Conservation (phyloP, 1,140 invertebrate genomes). For the Anthonomus grandis region DNA sequence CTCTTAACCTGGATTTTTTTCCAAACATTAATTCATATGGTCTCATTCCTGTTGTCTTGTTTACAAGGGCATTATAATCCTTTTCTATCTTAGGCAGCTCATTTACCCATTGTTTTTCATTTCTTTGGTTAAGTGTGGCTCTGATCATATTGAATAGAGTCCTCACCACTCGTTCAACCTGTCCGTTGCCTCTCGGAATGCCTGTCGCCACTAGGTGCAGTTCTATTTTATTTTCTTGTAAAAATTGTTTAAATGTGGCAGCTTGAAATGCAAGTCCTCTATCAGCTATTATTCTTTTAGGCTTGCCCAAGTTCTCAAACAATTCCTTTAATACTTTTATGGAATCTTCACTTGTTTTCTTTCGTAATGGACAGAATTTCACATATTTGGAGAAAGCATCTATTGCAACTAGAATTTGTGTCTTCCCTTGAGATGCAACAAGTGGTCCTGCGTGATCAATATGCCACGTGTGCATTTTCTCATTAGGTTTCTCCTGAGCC, state of each 20-base stretch:
- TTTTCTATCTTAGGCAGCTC: background rate
- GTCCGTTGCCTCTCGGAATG: constrained; percentile 18
- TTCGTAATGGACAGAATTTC: background rate
- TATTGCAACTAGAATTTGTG: constrained; percentile 11
- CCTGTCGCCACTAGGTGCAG: constrained; percentile 27
- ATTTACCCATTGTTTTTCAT: background rate
- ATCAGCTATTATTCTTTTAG: constrained; percentile 11
- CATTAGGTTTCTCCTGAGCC: background rate
- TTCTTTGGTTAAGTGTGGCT: constrained; percentile 1
- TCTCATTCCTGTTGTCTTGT: background rate
- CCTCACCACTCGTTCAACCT: constrained; percentile 27
- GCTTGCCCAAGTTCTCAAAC: constrained; percentile 10
- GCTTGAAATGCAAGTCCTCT: constrained; percentile 12
- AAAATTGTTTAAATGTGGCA: constrained; percentile 7
- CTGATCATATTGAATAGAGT: constrained; percentile 23
- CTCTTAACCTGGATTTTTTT: background rate
- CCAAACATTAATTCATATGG: constrained; percentile 1
- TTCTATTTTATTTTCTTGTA: constrained; percentile 8
- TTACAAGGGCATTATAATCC: background rate
- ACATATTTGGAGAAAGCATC: constrained; percentile 5
- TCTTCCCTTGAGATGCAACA: constrained; percentile 14
- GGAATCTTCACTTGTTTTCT: constrained; percentile 15
- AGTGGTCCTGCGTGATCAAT: constrained; percentile 18
- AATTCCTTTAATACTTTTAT: constrained; percentile 9
- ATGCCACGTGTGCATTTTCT: constrained; percentile 13